Base-by-base conservation (phyloP, 2,113 vertebrate genomes). In the Ictidomys tridecemlineatus region DNA sequence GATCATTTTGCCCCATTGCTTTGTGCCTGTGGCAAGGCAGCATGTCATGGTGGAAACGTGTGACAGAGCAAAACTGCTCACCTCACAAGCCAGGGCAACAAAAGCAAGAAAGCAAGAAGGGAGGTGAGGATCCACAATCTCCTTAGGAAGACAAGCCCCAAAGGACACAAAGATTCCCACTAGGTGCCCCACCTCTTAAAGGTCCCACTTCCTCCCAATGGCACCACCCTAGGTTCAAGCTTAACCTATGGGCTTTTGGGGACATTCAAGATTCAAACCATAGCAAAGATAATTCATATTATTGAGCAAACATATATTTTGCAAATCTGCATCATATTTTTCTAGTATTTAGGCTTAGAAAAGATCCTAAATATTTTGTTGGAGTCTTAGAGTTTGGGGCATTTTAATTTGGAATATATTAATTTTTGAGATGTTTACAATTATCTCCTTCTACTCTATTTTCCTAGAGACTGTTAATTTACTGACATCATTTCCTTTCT, bases 241-340 rank as follows among this genome's bases (percentile, higher is more conserved):
- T 39, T 39, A 30, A 26, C 32, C 30, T 32, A 34, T 9, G 17
- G 32, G 28, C 24, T 39, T 32, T 63, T 79, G 48, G 17, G 65
- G 61, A 63, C 61, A 63, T 63, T 63, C 61, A 80, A 82, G 7
- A 32, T 34, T 9, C 56, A 89, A 20, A 56, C 32, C 51, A 39
- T 30, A 74, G n/a, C 56, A 67, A 14, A 67, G 11, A 87, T n/a
- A 32, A 48, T 67, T 12, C 32, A 18, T 13, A 3, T 72, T 42
- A 77, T 92, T 76, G 53, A 10, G 37, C 61, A 70, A 91, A 67
- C 37, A 94, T 69, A 61, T 30, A 32, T 74, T 85, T 82, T 73
- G 51, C 28, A 69, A 61, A 14, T 16, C 24, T 37, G 20, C 3
- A 42, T 32, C 20, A 24, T 14, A 61, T 56, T 58, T 63, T 2